These are phyloP conservation scores for Antechinus flavipes DNA, from an alignment of 2,113 vertebrate species.

Conservation along the genomic window DNA sequence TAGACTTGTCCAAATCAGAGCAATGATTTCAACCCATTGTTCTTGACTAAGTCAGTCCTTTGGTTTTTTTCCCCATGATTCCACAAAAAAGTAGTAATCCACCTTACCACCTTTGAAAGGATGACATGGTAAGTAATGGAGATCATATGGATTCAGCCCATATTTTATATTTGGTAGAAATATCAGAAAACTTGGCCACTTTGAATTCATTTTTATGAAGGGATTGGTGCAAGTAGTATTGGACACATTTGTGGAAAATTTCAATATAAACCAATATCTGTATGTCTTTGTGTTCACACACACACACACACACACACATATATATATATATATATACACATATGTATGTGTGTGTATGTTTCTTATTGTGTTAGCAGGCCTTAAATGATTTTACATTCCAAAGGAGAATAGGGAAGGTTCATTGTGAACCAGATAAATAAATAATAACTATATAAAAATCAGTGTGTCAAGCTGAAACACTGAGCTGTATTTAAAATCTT, in stretches of 20 bases:
- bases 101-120: neutral
- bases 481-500: neutral
- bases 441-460: neutral
- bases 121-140: neutral
- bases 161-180: neutral
- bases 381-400: neutral
- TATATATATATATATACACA: too few species aligned
- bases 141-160: neutral
- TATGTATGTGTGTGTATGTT: too few species aligned
- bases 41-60: neutral
- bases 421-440: neutral
- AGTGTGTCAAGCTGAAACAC: neutral
- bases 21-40: neutral
- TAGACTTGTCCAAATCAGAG: neutral
- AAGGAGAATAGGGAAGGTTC: neutral
- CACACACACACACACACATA: too few species aligned
- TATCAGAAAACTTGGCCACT: neutral
- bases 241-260: neutral
- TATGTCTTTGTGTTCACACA: neutral
- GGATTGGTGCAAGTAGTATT: neutral
- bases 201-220: neutral
- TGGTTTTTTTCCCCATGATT: neutral
- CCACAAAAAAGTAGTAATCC: neutral
- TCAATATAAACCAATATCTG: neutral
- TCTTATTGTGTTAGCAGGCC: too few species aligned